Evolutionary conservation across 2,797 vertebrate species (phyloP).

Genomic region (Florisuga fusca): DNA sequence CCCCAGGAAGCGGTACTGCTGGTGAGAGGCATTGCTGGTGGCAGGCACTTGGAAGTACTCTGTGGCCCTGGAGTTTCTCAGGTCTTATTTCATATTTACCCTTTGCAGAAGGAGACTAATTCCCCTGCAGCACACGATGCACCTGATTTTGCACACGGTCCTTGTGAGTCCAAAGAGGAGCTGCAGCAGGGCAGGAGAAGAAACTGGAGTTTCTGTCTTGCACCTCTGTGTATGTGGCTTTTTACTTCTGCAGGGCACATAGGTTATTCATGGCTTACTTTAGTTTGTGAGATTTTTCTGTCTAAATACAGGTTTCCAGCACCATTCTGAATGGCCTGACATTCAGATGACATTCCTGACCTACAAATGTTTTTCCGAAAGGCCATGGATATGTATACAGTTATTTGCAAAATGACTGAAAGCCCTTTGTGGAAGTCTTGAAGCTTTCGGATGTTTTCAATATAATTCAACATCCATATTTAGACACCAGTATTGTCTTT

Average conservation of each 20-base stretch:
- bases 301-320: neutral
- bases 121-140: too few relatives aligned
- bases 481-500: neutral
- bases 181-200: neutral
- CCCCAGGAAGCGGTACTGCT: accelerated
- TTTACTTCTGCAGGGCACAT: neutral
- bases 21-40: neutral
- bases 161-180: neutral
- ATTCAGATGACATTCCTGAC: neutral
- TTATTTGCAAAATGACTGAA: neutral
- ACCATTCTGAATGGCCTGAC: neutral
- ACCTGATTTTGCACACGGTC: accelerated
- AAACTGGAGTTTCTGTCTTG: neutral
- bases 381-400: too few relatives aligned
- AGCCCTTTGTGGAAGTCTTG: neutral
- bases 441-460: neutral
- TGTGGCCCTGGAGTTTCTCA: neutral
- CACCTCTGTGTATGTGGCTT: neutral
- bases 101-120: neutral
- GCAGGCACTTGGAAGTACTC: accelerated
- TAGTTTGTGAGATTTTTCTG: neutral
- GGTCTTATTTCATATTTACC: neutral
- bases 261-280: neutral
- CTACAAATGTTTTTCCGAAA: neutral
- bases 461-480: neutral